Base-by-base conservation (phyloP, 2,797 vertebrate species). In the Hydrolagus colliei region DNA sequence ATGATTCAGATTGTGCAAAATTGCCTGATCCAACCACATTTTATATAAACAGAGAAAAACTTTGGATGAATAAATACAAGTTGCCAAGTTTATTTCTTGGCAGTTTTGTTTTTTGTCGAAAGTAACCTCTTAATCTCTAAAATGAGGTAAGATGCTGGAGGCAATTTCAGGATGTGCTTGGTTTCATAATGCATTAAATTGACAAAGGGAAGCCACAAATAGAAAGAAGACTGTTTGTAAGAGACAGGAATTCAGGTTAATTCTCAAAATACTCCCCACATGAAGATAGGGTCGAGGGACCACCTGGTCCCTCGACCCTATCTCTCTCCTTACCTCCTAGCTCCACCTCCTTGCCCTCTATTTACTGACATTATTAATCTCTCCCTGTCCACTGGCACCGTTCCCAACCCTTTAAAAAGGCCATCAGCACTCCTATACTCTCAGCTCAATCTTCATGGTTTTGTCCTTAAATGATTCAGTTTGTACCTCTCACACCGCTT, bases 141-240 rank as follows among this genome's bases (percentile, higher is more conserved):
- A 77, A 52, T 77, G 52, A 77, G 18, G 52, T 77, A 20, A 77
- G n/a, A 77, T 61, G 9, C 18, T n/a, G 75, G 35, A 61, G 41
- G 41, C 52, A 61, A 20, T 18, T 59, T 77, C 75, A 77, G 52
- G 75, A 77, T 59, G 75, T 77, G 41, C 61, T 61, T 22, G 61
- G 75, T 77, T 77, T 77, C 52, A 77, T 61, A 61, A 76, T 76
- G 35, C 2, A 20, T 76, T 76, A 16, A 76, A 52, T 76, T 35
- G 59, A 35, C 41, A 41, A 76, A 76, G 18, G 18, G 9, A 76
- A 76, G 20, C 74, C 74, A 59, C 41, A 59, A 20, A 20, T 52
- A 59, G 41, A 76, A 59, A 59, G 52, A 8, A 18, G 59, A 76
- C 74, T 9, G 41, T 52, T 35, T 76, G 74, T 35, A 59, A 76